These are phyloP conservation scores for Macroglossus sobrinus DNA, from an alignment of 2,113 vertebrate genomes.

Conservation along the genomic window DNA sequence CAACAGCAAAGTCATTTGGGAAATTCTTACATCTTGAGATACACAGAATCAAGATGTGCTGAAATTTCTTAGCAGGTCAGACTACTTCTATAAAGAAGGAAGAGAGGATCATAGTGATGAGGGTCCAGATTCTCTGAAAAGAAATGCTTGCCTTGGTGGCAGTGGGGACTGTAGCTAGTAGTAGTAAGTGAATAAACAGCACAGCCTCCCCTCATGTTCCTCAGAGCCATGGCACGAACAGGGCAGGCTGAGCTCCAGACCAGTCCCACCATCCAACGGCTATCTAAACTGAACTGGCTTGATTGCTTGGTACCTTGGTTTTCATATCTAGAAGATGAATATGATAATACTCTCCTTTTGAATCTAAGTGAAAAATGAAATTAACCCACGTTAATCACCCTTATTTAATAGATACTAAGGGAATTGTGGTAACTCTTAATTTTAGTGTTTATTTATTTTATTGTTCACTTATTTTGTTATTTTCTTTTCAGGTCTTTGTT, in stretches of 20 bases:
- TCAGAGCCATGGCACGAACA: rapidly evolving
- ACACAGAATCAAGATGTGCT: background rate
- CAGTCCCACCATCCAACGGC: rapidly evolving
- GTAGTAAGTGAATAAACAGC: background rate
- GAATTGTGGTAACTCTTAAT: background rate
- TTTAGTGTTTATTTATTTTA: background rate
- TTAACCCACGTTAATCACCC: background rate
- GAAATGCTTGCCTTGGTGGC: background rate
- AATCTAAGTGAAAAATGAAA: background rate
- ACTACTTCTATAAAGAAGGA: background rate
- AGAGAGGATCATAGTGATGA: rapidly evolving
- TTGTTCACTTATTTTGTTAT: background rate
- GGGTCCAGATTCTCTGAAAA: background rate
- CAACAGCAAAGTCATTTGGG: background rate
- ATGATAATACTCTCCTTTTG: background rate
- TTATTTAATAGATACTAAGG: background rate
- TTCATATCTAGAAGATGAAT: background rate
- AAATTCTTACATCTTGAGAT: background rate
- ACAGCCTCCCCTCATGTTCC: rapidly evolving
- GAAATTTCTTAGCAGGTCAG: background rate
- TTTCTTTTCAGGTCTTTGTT: background rate
- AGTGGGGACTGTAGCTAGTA: rapidly evolving
- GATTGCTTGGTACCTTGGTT: background rate
- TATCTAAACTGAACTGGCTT: background rate
- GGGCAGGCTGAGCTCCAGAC: rapidly evolving